phyloP scores from a whole-genome alignment of 2,888 invertebrate species.

The Esperia sulphurella region DNA sequence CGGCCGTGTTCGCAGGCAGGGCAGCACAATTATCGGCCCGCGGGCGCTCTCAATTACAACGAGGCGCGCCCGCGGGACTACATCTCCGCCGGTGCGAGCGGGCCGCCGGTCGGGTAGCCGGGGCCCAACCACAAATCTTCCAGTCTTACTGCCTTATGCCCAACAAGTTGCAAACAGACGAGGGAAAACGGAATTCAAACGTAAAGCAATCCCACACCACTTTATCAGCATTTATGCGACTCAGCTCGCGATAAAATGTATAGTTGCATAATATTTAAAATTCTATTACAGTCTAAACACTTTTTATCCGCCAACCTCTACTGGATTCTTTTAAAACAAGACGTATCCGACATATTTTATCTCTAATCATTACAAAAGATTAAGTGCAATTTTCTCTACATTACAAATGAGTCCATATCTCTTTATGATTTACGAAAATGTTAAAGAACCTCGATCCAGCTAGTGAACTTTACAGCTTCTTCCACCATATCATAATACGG shows the following conservation, averaged over 20 bases:
- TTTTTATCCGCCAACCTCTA: too few relatives aligned
- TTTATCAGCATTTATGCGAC: not conserved
- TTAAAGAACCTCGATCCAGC: too few relatives aligned
- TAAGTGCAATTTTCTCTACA: too few relatives aligned
- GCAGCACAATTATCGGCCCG: slow-evolving; percentile 74
- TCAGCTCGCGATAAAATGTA: not conserved
- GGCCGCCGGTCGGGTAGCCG: not conserved
- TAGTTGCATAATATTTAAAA: too few relatives aligned
- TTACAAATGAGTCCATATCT: too few relatives aligned
- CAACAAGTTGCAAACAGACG: slow-evolving; percentile 48
- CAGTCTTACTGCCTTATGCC: slow-evolving; percentile 55
- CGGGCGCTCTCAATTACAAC: slow-evolving; percentile 78
- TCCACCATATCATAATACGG: too few relatives aligned
- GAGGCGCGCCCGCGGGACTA: slow-evolving; percentile 73
- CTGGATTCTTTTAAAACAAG: too few relatives aligned
- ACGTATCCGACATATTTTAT: too few relatives aligned
- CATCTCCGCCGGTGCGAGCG: slow-evolving; percentile 41
- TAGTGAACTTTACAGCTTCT: too few relatives aligned
- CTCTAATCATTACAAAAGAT: too few relatives aligned
- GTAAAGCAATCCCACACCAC: not conserved
- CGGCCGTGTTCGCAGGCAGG: slow-evolving; percentile 50
- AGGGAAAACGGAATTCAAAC: slow-evolving; percentile 3
- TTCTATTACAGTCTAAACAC: too few relatives aligned
- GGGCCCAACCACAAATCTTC: slow-evolving; percentile 66
- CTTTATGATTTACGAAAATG: too few relatives aligned